phyloP scores from a whole-genome alignment of 2,797 vertebrate species.

The Sebastes reedi region DNA sequence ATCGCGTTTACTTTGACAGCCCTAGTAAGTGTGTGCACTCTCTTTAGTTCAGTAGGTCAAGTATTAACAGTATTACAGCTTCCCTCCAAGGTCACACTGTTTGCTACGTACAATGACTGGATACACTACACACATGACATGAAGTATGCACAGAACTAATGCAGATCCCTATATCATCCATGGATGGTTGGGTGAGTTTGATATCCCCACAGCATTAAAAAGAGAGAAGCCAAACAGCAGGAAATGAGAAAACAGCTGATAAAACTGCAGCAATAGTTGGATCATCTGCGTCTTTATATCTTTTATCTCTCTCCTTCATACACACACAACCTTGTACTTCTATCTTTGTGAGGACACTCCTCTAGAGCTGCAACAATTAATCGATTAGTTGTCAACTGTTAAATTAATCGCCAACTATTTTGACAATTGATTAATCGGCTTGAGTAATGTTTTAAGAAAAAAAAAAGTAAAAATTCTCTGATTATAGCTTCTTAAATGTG shows the following conservation, averaged over 20 bases:
- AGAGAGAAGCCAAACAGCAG: constrained; percentile 20
- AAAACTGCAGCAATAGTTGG: constrained; percentile 18
- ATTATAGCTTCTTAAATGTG: too few relatives aligned
- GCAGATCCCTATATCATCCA: not conserved
- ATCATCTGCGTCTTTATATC: constrained; percentile 25
- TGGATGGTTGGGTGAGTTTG: constrained; percentile 14
- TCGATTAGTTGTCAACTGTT: too few relatives aligned
- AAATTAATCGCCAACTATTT: too few relatives aligned
- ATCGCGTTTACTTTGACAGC: too few relatives aligned
- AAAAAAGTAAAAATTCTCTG: too few relatives aligned
- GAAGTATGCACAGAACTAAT: not conserved
- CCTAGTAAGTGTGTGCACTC: not conserved
- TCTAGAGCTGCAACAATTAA: too few relatives aligned
- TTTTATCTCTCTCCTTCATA: not conserved
- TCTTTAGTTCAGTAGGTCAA: not conserved
- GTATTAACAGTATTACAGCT: not conserved
- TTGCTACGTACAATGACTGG: not conserved
- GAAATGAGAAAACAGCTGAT: not conserved
- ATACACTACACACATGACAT: constrained; percentile 4
- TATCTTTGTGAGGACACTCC: too few relatives aligned
- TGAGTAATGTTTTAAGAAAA: too few relatives aligned
- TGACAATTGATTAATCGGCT: too few relatives aligned
- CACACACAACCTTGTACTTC: not conserved
- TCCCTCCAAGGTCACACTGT: too few relatives aligned
- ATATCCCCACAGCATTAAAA: constrained; percentile 32